A percentile compares a stretch with the other conserved stretches of the same genome.
Evolutionary conservation across 2,888 invertebrate species (phyloP).

Genomic region (Cordilura impudica): DNA sequence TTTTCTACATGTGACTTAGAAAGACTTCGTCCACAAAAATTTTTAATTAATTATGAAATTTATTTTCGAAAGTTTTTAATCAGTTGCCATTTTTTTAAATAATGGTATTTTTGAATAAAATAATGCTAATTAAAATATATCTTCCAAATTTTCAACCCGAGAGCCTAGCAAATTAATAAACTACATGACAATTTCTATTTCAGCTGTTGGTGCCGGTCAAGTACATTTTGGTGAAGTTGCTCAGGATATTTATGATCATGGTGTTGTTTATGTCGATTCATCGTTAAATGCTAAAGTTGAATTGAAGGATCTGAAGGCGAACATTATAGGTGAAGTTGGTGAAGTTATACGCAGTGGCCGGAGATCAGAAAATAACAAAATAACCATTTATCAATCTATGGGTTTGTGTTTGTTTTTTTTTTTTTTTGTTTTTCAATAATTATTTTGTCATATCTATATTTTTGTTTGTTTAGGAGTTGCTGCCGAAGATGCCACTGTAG

Average conservation of each 20-base stretch:
- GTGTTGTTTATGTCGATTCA: conserved; percentile 80
- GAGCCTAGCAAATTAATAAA: too few relatives aligned
- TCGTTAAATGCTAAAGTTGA: conserved; percentile 79
- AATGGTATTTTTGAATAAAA: too few relatives aligned
- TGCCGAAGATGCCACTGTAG: conserved; percentile 81
- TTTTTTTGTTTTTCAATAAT: background rate
- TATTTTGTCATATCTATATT: background rate
- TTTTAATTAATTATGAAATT: too few relatives aligned
- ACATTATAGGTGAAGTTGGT: conserved; percentile 81
- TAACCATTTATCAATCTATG: conserved; percentile 83
- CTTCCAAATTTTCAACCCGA: too few relatives aligned
- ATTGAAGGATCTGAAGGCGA: conserved; percentile 78
- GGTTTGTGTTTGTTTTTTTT: conserved; percentile 76
- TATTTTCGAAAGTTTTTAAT: too few relatives aligned
- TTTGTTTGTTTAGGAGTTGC: conserved; percentile 80
- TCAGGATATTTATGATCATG: conserved; percentile 79
- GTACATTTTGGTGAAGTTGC: conserved; percentile 79
- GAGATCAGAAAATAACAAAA: conserved; percentile 67
- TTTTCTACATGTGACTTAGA: too few relatives aligned
- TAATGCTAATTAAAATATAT: too few relatives aligned
- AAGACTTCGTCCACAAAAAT: too few relatives aligned
- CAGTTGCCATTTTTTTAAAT: too few relatives aligned
- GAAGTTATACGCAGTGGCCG: conserved; percentile 77
- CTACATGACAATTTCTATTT: conserved; percentile 63
- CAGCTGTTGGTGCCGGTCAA: conserved; percentile 81